Evolutionary conservation across 2,113 vertebrate species (phyloP).

Genomic region (Rhinopomastus cyanomelas): DNA sequence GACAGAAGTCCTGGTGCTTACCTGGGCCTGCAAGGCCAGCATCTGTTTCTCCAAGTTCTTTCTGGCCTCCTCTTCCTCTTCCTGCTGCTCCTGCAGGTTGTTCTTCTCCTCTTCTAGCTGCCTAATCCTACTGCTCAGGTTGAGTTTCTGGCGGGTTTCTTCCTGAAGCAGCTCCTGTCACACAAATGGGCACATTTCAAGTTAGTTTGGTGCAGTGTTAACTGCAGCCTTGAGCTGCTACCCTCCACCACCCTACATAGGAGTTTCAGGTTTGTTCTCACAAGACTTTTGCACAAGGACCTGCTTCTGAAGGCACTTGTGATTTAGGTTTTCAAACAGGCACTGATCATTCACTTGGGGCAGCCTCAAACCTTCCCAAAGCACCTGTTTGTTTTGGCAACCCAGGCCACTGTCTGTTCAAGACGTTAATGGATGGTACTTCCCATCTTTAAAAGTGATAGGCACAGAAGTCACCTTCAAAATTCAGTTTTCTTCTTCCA

Average conservation of each 20-base stretch:
- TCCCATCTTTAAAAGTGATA: not conserved
- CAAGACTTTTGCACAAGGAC: not conserved
- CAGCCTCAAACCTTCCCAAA: not conserved
- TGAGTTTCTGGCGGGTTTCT: conserved; percentile 95
- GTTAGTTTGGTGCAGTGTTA: not conserved
- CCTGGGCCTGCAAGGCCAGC: conserved; percentile 87
- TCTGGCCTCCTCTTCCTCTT: conserved; percentile 93
- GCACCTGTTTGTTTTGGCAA: not conserved
- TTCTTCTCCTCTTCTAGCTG: conserved; percentile 95
- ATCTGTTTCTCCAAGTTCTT: conserved; percentile 94
- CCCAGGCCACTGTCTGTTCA: not conserved
- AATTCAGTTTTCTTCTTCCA: not conserved
- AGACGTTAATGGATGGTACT: not conserved
- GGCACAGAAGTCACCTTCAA: not conserved
- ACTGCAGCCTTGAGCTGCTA: not conserved
- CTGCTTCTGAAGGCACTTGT: not conserved
- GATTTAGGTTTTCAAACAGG: not conserved
- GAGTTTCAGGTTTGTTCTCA: not conserved
- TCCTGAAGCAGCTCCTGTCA: conserved; percentile 92
- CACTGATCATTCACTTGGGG: not conserved
- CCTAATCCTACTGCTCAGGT: conserved; percentile 90
- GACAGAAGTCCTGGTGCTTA: conserved; percentile 10
- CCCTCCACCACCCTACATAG: not conserved
- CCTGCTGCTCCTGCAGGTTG: conserved; percentile 93
- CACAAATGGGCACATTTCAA: not conserved